A percentile compares a stretch with the other conserved stretches of the same genome.
These are phyloP conservation scores for Aulostomus chinensis DNA, from an alignment of 2,797 vertebrate genomes.

Conservation along the genomic window DNA sequence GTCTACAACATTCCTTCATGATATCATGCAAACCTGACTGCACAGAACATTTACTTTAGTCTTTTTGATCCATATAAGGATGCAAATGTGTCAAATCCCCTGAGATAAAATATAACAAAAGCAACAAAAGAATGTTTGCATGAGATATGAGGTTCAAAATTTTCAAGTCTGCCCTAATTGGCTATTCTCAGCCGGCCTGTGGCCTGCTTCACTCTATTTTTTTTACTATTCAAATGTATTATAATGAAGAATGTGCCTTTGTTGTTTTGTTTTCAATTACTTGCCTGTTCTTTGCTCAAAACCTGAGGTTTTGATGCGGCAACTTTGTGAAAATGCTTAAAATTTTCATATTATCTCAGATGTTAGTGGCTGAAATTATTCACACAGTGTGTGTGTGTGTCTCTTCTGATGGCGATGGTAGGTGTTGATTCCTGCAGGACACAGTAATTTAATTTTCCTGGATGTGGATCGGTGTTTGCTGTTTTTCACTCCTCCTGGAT, in stretches of 20 bases:
- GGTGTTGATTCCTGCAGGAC: too few species aligned
- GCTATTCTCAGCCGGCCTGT: slow-evolving; percentile 14
- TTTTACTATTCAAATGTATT: slow-evolving; percentile 58
- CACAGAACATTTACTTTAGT: slow-evolving; percentile 13
- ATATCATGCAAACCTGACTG: too few species aligned
- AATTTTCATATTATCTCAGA: too few species aligned
- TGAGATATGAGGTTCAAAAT: slow-evolving; percentile 7
- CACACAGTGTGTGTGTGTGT: too few species aligned
- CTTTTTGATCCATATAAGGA: slow-evolving; percentile 5
- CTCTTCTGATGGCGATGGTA: too few species aligned
- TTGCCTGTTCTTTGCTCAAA: too few species aligned
- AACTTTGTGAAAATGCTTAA: too few species aligned
- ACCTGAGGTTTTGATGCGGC: too few species aligned
- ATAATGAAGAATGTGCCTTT: slow-evolving; percentile 25
- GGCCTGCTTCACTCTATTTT: background rate
- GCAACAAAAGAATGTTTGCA: background rate
- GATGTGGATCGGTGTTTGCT: too few species aligned
- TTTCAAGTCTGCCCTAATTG: slow-evolving; percentile 18
- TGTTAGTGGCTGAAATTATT: too few species aligned
- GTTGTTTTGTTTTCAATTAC: slow-evolving; percentile 16
- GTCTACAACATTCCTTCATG: background rate
- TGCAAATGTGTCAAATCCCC: slow-evolving; percentile 6
- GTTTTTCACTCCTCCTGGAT: background rate
- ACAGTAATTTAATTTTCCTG: too few species aligned
- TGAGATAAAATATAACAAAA: background rate